phyloP scores from a whole-genome alignment of 2,888 invertebrate genomes.

The Lissonota sp. region DNA sequence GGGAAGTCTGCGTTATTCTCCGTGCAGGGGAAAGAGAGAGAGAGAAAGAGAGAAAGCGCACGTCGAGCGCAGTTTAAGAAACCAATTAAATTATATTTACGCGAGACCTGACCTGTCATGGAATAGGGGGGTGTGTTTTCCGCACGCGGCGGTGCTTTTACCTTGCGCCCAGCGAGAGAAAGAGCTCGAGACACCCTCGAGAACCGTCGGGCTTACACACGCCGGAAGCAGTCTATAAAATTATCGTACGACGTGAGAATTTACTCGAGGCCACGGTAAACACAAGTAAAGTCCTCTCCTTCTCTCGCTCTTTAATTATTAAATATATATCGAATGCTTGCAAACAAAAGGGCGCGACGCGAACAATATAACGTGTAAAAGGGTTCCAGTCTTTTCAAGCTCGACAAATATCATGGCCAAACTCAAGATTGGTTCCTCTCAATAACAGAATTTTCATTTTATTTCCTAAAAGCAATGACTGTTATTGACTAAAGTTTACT shows the following conservation, averaged over 20 bases:
- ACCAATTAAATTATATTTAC: constrained; percentile 76
- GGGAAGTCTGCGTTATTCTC: constrained; percentile 21
- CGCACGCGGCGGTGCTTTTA: constrained; percentile 26
- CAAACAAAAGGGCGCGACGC: too few relatives aligned
- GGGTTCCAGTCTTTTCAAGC: too few relatives aligned
- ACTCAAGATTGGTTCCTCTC: too few relatives aligned
- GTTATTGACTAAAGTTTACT: too few relatives aligned
- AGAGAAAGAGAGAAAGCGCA: constrained; percentile 27
- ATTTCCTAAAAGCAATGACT: too few relatives aligned
- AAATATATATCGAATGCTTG: too few relatives aligned
- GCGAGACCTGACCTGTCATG: constrained; percentile 41
- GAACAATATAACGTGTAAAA: too few relatives aligned
- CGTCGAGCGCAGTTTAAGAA: constrained; percentile 68
- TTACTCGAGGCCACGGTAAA: constrained; percentile 42
- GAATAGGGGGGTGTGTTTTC: too few relatives aligned
- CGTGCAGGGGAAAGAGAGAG: constrained; percentile 1
- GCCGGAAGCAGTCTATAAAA: constrained; percentile 60
- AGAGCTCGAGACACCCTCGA: constrained; percentile 40
- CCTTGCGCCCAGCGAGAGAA: constrained; percentile 18
- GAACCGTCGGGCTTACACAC: constrained; percentile 38
- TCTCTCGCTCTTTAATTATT: constrained; percentile 7
- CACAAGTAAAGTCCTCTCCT: constrained; percentile 15
- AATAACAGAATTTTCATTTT: too few relatives aligned
- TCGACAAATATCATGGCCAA: too few relatives aligned
- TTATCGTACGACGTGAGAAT: constrained; percentile 67